Conservation (phyloP, 2,888 invertebrate genomes). For the Sphinx pinastri region DNA sequence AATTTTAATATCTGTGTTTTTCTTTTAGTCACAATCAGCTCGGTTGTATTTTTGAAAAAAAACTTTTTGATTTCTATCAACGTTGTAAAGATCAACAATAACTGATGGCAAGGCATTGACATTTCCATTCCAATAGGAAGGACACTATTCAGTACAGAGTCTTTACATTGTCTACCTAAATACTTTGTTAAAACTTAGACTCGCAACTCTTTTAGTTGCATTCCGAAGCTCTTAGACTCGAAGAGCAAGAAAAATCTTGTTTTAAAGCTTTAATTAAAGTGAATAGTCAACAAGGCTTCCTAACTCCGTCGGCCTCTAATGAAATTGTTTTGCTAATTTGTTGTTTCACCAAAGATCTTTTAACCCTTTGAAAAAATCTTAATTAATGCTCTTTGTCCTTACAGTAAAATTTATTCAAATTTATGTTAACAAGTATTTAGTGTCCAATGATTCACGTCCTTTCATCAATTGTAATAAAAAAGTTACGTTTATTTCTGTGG, state of each 20-base stretch:
- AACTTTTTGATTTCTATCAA: no score
- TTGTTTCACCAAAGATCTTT: slow-evolving; percentile 40
- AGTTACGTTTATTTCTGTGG: no score
- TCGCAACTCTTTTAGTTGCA: slow-evolving; percentile 11
- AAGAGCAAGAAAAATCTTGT: slow-evolving; percentile 35
- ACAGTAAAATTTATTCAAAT: slow-evolving; percentile 26
- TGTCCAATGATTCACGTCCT: not conserved
- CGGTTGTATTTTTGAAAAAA: no score
- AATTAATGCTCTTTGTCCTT: slow-evolving; percentile 36
- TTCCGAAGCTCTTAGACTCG: slow-evolving; percentile 23
- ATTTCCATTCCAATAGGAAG: not conserved
- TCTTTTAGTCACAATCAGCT: no score
- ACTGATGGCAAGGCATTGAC: not conserved
- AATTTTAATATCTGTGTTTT: not conserved
- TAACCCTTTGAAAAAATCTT: slow-evolving; percentile 41
- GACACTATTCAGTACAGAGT: not conserved
- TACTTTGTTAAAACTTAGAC: slow-evolving; percentile 4
- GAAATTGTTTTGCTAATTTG: slow-evolving; percentile 52
- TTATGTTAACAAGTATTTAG: not conserved
- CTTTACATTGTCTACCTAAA: not conserved
- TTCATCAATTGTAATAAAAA: no score
- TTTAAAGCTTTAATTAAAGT: slow-evolving; percentile 51
- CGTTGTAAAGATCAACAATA: not conserved
- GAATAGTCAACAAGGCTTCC: slow-evolving; percentile 41
- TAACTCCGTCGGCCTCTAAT: slow-evolving; percentile 40